Evolutionary conservation across 2,888 invertebrate genomes (phyloP).

Genomic region (Tholera decimalis): DNA sequence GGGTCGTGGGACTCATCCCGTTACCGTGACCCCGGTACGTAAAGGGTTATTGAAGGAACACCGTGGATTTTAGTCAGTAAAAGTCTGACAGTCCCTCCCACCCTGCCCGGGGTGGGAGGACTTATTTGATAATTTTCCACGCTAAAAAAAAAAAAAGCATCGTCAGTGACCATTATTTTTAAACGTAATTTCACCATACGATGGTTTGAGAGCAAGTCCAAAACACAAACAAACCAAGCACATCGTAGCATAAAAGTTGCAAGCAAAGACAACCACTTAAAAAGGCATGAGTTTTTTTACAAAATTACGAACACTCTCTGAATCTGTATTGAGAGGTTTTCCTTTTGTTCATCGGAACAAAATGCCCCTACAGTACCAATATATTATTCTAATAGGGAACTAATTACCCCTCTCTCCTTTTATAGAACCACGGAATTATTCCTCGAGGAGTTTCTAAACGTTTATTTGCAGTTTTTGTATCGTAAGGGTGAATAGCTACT

Average conservation of each 20-base stretch:
- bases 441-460: conserved; percentile 74
- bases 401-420: conserved; percentile 85
- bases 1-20: too few relatives aligned
- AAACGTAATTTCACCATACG: too few relatives aligned
- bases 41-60: too few relatives aligned
- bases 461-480: conserved; percentile 53
- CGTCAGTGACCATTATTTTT: too few relatives aligned
- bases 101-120: too few relatives aligned
- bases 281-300: conserved; percentile 36
- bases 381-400: conserved; percentile 87
- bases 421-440: conserved; percentile 82
- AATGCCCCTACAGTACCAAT: conserved; percentile 59
- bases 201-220: too few relatives aligned
- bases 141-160: too few relatives aligned
- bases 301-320: conserved; percentile 51
- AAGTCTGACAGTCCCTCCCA: too few relatives aligned
- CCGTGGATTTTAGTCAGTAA: too few relatives aligned
- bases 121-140: too few relatives aligned
- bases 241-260: background rate
- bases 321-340: conserved; percentile 64
- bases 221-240: background rate
- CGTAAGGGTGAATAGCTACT: conserved; percentile 20
- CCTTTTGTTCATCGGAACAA: conserved; percentile 74
- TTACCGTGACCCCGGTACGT: too few relatives aligned
- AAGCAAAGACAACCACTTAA: conserved; percentile 16